Base-by-base conservation (phyloP, 2,797 vertebrate genomes). In the Spea hammondii region DNA sequence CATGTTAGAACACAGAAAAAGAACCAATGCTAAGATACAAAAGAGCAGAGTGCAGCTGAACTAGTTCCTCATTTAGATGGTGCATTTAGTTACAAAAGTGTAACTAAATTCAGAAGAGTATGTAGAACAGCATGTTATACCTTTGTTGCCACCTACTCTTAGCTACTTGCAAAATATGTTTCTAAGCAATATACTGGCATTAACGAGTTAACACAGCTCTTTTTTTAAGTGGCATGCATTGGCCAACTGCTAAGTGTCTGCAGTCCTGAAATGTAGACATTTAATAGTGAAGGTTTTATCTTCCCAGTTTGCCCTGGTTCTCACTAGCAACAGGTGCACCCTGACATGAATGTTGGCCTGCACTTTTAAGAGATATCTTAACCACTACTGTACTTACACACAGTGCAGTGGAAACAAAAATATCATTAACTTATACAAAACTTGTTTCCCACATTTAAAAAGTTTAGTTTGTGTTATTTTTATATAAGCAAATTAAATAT, bases 271-370 rank as follows among this genome's bases (percentile, higher is more conserved):
- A 75, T 65, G 44, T 57, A 65, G 72, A 54, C 78, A 74, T 74
- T 74, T 74, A 79, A 64, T 74, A 79, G 78, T 79, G 78, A 79
- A 70, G 78, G 78, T 74, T 79, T 75, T 79, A 75, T 70, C 78
- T 74, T 62, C 65, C 49, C 45, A 62, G 59, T 72, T 68, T 79
- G 72, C 49, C 66, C 59, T 70, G 72, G 32, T 75, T 79, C 57
- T 70, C 50, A 65, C 78, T 79, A 62, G 72, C 47, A 70, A 79
- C 78, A 79, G 78, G 78, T 79, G 78, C 78, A 62, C 72, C 10
- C 10, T 70, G 66, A 79, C 47, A 44, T 74, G 71, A 79, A 50
- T 64, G 72, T 70, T 46, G 66, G 53, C 32, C 78, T 70, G n/a
- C 70, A 67, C 62, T 73, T 72, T 78, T 66, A 79, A 79, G 70